Evolutionary conservation across 2,797 vertebrate species (phyloP), one percentile per base, ranked within the genome.

Genomic region (Ptychadena robeensis): DNA sequence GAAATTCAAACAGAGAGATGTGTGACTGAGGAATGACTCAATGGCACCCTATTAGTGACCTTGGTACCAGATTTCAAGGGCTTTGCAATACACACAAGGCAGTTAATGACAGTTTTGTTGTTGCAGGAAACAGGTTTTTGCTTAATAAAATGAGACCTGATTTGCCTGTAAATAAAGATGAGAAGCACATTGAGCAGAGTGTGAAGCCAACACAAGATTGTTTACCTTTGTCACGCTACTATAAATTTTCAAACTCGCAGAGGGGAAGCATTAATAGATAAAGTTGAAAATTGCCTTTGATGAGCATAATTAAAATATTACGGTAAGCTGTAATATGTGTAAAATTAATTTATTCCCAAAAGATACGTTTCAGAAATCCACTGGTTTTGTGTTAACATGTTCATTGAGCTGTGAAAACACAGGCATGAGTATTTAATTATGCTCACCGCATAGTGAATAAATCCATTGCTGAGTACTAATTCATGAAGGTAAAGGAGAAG

Each of bases 291-390:
- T 85, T 85, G 83, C 72, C 59, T 80, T 81, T 85, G 83, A 85
- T 80, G 83, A 81, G 78, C 53, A 71, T 85, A 85, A 85, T 85
- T 85, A 85, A 85, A 85, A 85, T 81, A 85, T 85, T 81, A 81
- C 78, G 70, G 78, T 85, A 85, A 85, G 78, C 72, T 27, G 83
- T 80, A 76, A 80, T 85, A 85, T 80, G 78, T 80, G 83, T 85
- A 85, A 85, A 85, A 85, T 85, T 80, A 85, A 85, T 85, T 80
- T 85, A 85, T 81, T 85, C 83, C 83, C 83, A 81, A 80, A 80
- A 72, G 83, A 85, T 78, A 85, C 83, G 76, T 85, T 81, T 85
- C 83, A 85, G 72, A 66, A 85, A 85, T 85, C 66, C 66, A 85
- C 78, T 80, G 72, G 83, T 81, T 85, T 71, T 76, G 72, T 85